A percentile compares a stretch with the other conserved stretches of the same genome.
phyloP scores from a whole-genome alignment of 2,797 vertebrate species.

The Acrossocheilus fasciatus region DNA sequence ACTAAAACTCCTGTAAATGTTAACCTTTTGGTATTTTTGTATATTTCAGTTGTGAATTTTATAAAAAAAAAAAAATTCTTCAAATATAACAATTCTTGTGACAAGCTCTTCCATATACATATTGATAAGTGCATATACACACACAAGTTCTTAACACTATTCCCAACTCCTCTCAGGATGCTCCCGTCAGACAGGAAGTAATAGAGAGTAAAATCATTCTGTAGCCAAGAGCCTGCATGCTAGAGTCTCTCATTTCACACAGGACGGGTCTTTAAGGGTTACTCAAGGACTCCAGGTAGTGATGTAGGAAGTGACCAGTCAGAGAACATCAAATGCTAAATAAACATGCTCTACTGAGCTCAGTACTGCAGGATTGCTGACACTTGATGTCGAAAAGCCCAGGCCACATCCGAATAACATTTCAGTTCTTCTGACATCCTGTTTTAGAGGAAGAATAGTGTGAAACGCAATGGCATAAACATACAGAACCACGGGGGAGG shows the following conservation, averaged over 20 bases:
- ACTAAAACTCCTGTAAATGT: not conserved
- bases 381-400: constrained; percentile 26
- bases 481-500: constrained; percentile 60
- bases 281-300: constrained; percentile 30
- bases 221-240: constrained; percentile 9
- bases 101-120: not conserved
- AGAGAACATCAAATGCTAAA: constrained; percentile 53
- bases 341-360: constrained; percentile 72
- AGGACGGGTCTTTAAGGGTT: constrained; percentile 34
- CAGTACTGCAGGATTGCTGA: constrained; percentile 31
- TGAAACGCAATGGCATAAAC: constrained; percentile 8
- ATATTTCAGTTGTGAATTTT: not conserved
- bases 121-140: not conserved
- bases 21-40: not conserved
- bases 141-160: not conserved
- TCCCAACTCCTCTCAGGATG: constrained; percentile 1
- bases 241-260: constrained; percentile 32
- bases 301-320: constrained; percentile 32
- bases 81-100: not conserved
- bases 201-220: constrained; percentile 20
- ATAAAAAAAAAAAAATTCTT: too few species aligned
- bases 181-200: constrained; percentile 25
- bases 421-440: constrained; percentile 34
- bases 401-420: constrained; percentile 37
- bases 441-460: constrained; percentile 52